Evolutionary conservation across 2,113 vertebrate genomes (phyloP).

Genomic region (Craseonycteris thonglongyai): DNA sequence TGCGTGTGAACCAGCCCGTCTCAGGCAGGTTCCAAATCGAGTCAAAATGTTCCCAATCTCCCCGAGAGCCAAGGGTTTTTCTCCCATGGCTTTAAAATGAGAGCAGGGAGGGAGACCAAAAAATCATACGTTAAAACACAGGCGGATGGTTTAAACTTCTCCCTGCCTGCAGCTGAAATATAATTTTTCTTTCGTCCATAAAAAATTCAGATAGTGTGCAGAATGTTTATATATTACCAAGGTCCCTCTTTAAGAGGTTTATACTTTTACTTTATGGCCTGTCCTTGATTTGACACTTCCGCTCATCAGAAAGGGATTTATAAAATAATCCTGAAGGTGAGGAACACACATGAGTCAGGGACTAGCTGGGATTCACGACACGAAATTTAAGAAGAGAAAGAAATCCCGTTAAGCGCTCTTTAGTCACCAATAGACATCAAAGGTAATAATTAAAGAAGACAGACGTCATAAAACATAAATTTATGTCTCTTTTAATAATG

Average conservation of each 20-base stretch:
- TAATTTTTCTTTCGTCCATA: conserved; percentile 82
- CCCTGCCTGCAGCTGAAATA: conserved; percentile 80
- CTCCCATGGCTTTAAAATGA: conserved; percentile 56
- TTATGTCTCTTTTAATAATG: conserved; percentile 85
- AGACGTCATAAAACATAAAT: conserved; percentile 89
- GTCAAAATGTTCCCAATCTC: conserved; percentile 66
- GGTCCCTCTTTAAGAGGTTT: conserved; percentile 88
- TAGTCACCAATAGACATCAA: conserved; percentile 91
- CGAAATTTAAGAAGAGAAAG: conserved; percentile 88
- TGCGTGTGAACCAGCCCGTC: conserved; percentile 36
- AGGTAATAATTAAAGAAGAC: conserved; percentile 91
- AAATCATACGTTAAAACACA: conserved; percentile 52
- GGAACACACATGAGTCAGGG: conserved; percentile 87
- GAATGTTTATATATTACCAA: conserved; percentile 88
- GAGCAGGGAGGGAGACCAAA: conserved; percentile 29
- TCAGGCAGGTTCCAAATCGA: conserved; percentile 63
- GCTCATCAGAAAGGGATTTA: conserved; percentile 90
- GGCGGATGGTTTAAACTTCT: conserved; percentile 76
- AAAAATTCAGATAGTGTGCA: conserved; percentile 85
- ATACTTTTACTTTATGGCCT: conserved; percentile 89
- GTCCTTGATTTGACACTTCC: conserved; percentile 90
- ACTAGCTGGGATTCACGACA: conserved; percentile 83
- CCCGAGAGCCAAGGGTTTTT: conserved; percentile 60
- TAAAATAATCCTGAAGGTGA: conserved; percentile 90
- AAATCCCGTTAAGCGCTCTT: conserved; percentile 90